Evolutionary conservation across 2,888 invertebrate genomes (phyloP).

Genomic region (Drosophila subsilvestris): DNA sequence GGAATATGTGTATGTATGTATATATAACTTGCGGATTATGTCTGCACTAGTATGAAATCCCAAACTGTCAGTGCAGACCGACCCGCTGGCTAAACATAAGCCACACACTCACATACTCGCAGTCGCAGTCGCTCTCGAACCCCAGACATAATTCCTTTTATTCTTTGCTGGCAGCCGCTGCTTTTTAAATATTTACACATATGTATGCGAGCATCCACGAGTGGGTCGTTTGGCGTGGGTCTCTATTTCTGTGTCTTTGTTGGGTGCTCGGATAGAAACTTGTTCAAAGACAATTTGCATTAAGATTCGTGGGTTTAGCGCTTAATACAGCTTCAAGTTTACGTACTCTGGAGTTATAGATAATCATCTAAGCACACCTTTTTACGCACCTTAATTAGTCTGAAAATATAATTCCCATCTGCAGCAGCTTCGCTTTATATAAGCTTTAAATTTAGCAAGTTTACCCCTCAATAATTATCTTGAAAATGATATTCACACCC

Average conservation of each 20-base stretch:
- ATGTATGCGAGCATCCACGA: slow-evolving; percentile 20
- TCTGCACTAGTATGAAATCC: slow-evolving; percentile 56
- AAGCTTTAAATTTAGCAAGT: not conserved
- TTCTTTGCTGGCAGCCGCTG: slow-evolving; percentile 30
- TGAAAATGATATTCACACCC: not conserved
- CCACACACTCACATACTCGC: slow-evolving; percentile 39
- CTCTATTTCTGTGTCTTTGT: slow-evolving; percentile 1
- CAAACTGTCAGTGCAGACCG: slow-evolving; percentile 60
- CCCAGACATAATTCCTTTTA: slow-evolving; percentile 37
- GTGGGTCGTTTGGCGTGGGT: slow-evolving; percentile 8
- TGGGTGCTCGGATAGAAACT: not conserved
- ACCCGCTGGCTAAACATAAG: slow-evolving; percentile 45
- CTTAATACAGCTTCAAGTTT: too few species aligned
- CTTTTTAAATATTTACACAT: slow-evolving; percentile 46
- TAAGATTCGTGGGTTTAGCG: not conserved
- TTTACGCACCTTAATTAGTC: not conserved
- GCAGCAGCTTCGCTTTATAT: not conserved
- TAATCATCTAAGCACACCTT: not conserved
- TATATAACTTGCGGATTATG: slow-evolving; percentile 63
- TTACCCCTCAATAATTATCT: not conserved
- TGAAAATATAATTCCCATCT: not conserved
- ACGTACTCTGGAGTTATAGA: too few species aligned
- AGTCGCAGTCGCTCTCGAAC: not conserved
- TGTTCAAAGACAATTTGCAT: not conserved
- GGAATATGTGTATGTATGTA: slow-evolving; percentile 26